Percentiles rank a stretch among this genome's conserved stretches.
Evolutionary conservation across 2,888 invertebrate species (phyloP).

Genomic region (Dynastes tityus): DNA sequence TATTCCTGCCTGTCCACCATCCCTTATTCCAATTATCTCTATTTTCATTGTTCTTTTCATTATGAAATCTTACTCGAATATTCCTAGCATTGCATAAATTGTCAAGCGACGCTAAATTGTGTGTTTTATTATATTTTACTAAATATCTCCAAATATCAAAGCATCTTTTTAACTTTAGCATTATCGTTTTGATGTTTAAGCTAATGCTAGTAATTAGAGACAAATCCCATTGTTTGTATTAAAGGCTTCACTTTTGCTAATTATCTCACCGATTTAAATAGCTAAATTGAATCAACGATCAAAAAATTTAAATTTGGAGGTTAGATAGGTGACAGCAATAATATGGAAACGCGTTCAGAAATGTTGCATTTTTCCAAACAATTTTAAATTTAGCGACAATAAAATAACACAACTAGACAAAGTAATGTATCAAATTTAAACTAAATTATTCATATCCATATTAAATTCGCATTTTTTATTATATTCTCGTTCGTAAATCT

Average conservation of each 20-base stretch:
- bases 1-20: constrained; percentile 24
- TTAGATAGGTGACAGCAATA: neutral
- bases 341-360: neutral
- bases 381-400: too few species aligned
- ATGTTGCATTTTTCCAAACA: neutral
- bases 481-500: too few species aligned
- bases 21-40: neutral
- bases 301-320: constrained; percentile 20
- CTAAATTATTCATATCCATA: too few species aligned
- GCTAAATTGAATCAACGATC: neutral
- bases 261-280: constrained; percentile 16
- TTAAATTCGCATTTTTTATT: too few species aligned
- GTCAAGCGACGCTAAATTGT: neutral
- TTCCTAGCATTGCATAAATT: neutral
- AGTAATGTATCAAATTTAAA: too few species aligned
- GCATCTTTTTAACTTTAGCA: constrained; percentile 19
- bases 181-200: neutral
- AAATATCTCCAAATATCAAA: constrained; percentile 7
- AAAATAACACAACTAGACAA: too few species aligned
- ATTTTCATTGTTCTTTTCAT: constrained; percentile 2
- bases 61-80: neutral
- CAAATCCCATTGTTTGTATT: neutral
- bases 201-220: neutral
- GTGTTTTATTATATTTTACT: constrained; percentile 7
- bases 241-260: neutral